Evolutionary conservation across 2,888 invertebrate genomes (phyloP).

Genomic region (Ommatoiulus sabulosus): DNA sequence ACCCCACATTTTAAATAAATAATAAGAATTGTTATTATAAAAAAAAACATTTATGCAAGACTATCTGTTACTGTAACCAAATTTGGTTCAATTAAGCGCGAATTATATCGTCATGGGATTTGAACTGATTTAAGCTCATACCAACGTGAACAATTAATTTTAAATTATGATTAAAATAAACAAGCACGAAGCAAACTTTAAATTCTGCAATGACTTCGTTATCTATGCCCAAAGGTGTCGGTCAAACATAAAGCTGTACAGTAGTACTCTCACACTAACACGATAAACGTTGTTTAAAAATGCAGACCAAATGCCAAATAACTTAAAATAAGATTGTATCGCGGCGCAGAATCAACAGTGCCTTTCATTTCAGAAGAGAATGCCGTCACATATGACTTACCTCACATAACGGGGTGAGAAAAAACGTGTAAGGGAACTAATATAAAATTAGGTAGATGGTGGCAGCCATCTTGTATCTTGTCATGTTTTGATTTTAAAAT

Average conservation of each 20-base stretch:
- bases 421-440: not conserved
- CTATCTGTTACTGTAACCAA: constrained; percentile 2
- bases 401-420: not conserved
- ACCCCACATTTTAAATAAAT: not conserved
- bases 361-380: not conserved
- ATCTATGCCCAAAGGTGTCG: not conserved
- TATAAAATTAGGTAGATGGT: not conserved
- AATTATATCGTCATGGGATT: constrained; percentile 5
- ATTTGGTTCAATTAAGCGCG: not conserved
- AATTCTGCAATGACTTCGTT: not conserved
- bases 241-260: constrained; percentile 20
- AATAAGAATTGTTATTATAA: not conserved
- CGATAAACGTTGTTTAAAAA: not conserved
- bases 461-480: constrained; percentile 39
- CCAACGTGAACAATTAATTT: constrained; percentile 22
- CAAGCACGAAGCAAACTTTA: not conserved
- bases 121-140: not conserved
- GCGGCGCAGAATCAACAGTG: not conserved
- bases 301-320: constrained; percentile 27
- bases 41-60: not conserved
- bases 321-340: constrained; percentile 17
- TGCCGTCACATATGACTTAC: not conserved
- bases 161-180: constrained; percentile 29
- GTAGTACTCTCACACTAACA: not conserved
- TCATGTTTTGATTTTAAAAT: not conserved